Conservation (phyloP, 2,888 invertebrate genomes). For the Tanypteryx hageni region DNA sequence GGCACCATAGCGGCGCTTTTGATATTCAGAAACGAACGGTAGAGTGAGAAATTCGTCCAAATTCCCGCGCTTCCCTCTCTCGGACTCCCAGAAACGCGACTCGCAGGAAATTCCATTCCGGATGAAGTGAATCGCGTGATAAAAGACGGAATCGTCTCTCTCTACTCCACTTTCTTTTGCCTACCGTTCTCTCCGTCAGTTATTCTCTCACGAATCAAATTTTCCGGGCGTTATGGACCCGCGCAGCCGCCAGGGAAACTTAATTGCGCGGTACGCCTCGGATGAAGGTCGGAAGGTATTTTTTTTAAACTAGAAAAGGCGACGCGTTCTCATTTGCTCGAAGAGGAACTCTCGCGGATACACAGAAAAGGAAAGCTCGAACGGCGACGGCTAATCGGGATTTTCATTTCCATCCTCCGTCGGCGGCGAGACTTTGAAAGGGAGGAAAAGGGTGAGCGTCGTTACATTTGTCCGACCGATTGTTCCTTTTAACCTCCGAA, state of each 20-base stretch:
- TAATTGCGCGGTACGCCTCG: background rate
- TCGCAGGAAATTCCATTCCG: conserved; percentile 34
- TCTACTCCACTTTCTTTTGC: background rate
- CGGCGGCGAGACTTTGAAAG: no score
- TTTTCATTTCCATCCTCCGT: background rate
- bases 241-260: background rate
- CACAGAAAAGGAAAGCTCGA: background rate
- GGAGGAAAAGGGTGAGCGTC: no score
- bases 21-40: background rate
- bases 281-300: background rate
- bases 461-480: no score
- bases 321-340: background rate
- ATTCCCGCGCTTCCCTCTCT: conserved; percentile 19
- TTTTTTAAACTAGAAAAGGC: background rate
- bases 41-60: conserved; percentile 9
- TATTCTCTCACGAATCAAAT: background rate
- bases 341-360: background rate
- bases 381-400: background rate
- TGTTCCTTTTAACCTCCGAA: no score
- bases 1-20: background rate
- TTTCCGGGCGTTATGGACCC: background rate
- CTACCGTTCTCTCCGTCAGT: background rate
- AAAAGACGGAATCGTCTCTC: background rate
- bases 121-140: background rate
- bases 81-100: background rate